These are phyloP conservation scores for Aphaenogaster ashmeadi DNA, from an alignment of 1,140 invertebrate species.

Conservation along the genomic window DNA sequence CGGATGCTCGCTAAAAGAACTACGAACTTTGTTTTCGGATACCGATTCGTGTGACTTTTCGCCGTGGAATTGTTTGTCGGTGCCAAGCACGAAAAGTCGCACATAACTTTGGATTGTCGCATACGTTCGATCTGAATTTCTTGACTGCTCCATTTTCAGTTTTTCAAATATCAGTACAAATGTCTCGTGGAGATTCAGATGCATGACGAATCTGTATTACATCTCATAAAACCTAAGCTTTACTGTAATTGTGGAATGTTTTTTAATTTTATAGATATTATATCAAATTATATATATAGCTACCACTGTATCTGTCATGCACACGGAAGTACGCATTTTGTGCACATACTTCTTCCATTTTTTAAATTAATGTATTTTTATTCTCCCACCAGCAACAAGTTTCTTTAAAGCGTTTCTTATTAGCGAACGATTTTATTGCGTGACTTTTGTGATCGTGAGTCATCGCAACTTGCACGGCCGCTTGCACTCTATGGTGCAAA, in stretches of 20 bases:
- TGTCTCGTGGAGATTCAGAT: neutral
- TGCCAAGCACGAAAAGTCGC: conserved; percentile 24
- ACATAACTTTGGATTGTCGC: conserved; percentile 18
- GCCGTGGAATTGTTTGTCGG: conserved; percentile 31
- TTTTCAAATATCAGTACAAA: neutral
- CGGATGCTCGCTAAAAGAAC: conserved; percentile 35
- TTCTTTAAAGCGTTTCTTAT: conserved; percentile 30
- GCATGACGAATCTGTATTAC: neutral
- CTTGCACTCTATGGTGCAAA: conserved; percentile 50
- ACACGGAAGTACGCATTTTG: neutral
- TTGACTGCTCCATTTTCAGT: neutral
- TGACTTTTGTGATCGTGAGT: conserved; percentile 63
- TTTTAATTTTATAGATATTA: neutral
- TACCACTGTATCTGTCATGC: neutral
- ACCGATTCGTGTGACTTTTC: conserved; percentile 40
- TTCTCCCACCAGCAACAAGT: conserved; percentile 51
- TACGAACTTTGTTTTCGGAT: conserved; percentile 40
- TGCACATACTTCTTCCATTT: neutral
- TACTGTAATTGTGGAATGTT: neutral
- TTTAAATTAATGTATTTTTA: conserved; percentile 15
- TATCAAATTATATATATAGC: no score
- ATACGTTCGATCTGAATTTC: conserved; percentile 24
- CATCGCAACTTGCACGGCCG: conserved; percentile 46
- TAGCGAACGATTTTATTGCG: conserved; percentile 61
- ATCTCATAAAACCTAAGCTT: neutral